These are phyloP conservation scores for Pseudochirops cupreus DNA, from an alignment of 2,797 vertebrate genomes.

Conservation along the genomic window DNA sequence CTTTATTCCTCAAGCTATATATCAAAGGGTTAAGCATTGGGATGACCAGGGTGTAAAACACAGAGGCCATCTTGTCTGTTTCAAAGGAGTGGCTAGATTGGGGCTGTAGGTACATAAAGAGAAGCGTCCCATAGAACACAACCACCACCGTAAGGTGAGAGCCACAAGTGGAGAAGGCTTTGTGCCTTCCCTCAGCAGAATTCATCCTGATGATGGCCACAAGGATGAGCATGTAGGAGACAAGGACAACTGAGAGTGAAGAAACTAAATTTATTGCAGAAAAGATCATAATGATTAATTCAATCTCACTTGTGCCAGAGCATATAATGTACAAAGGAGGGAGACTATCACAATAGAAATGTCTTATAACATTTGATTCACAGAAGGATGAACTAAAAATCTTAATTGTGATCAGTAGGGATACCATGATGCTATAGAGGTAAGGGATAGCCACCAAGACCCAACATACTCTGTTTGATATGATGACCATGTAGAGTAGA, in stretches of 20 bases:
- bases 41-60: conserved; percentile 77
- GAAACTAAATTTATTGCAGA: conserved; percentile 58
- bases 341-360: conserved; percentile 69
- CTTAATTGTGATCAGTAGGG: conserved; percentile 43
- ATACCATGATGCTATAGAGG: conserved; percentile 59
- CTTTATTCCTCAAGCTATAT: conserved; percentile 77
- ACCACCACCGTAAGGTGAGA: conserved; percentile 72
- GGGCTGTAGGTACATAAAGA: conserved; percentile 72
- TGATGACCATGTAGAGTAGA: conserved; percentile 60
- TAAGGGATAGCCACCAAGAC: conserved; percentile 47
- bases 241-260: conserved; percentile 53
- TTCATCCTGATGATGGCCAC: conserved; percentile 60
- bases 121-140: conserved; percentile 68
- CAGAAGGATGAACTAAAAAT: conserved; percentile 75
- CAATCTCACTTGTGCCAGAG: conserved; percentile 59
- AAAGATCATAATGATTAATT: conserved; percentile 64
- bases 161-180: conserved; percentile 75
- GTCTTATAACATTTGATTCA: conserved; percentile 60
- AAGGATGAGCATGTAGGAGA: conserved; percentile 75
- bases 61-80: conserved; percentile 73
- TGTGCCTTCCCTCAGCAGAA: conserved; percentile 61
- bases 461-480: conserved; percentile 61
- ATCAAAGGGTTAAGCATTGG: conserved; percentile 80
- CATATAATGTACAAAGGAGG: conserved; percentile 74
- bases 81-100: conserved; percentile 44